Evolutionary conservation across 2,888 invertebrate species (phyloP).

Genomic region (Drosophila mercatorum): DNA sequence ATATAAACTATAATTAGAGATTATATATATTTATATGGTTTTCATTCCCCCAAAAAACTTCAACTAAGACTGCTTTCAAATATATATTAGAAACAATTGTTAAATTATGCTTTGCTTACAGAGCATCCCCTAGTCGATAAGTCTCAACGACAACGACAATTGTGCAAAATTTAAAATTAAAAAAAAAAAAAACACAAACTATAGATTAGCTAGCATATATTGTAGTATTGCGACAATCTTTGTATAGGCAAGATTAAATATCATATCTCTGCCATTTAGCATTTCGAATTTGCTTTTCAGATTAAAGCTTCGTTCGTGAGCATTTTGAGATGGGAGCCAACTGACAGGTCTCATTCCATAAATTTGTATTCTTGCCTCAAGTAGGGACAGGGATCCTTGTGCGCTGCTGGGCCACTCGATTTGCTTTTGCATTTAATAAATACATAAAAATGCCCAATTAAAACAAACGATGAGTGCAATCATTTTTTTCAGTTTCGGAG

Average conservation of each 20-base stretch:
- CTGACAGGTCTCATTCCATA: conserved; percentile 6
- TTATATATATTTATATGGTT: too few species aligned
- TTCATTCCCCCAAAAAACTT: too few species aligned
- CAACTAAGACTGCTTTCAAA: too few species aligned
- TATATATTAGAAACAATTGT: too few species aligned
- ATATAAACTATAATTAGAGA: too few species aligned
- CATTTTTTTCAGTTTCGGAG: conserved; percentile 17
- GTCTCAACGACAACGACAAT: too few species aligned
- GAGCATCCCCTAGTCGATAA: neutral
- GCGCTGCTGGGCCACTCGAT: conserved; percentile 31
- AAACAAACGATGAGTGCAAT: conserved; percentile 67
- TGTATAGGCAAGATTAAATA: neutral
- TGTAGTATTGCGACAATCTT: neutral
- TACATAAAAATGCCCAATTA: conserved; percentile 71
- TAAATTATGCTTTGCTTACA: neutral
- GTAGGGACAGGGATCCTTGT: conserved; percentile 18
- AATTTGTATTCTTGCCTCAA: conserved; percentile 26
- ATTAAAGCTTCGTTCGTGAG: conserved; percentile 31
- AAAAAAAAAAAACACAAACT: too few species aligned
- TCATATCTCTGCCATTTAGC: conserved; percentile 29
- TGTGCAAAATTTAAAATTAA: too few species aligned
- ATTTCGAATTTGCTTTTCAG: conserved; percentile 19
- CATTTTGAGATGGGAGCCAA: neutral
- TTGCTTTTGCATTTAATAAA: conserved; percentile 63
- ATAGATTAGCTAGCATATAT: conserved; percentile 12